A percentile compares a stretch with the other conserved stretches of the same genome.
These are phyloP conservation scores for Ammodytes marinus DNA, from an alignment of 2,113 vertebrate species.

Conservation along the genomic window DNA sequence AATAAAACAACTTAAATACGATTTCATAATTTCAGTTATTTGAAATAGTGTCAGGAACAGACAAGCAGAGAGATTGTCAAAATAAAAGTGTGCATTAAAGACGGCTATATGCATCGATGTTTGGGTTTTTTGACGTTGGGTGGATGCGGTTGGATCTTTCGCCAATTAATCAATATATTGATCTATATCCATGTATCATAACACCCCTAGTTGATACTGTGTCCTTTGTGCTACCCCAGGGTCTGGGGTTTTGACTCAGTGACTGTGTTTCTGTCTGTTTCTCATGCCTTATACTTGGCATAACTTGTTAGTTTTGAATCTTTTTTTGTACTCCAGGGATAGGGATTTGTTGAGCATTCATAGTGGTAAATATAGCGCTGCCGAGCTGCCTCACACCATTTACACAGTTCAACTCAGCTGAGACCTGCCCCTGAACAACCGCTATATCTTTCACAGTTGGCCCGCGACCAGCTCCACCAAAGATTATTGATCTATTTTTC, in stretches of 20 bases:
- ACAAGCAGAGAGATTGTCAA: no score
- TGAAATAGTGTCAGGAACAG: no score
- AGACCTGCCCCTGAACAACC: conserved; percentile 14
- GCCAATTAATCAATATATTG: no score
- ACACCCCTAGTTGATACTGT: conserved; percentile 18
- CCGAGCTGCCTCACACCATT: conserved; percentile 3
- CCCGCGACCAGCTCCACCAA: conserved; percentile 9
- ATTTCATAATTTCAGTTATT: no score
- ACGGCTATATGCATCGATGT: no score
- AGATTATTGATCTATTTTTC: conserved; percentile 5
- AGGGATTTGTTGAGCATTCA: conserved; percentile 15
- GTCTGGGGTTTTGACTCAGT: conserved; percentile 14
- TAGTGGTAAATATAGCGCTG: neutral
- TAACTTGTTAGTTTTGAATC: conserved; percentile 14
- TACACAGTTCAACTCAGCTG: conserved; percentile 1
- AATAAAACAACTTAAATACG: no score
- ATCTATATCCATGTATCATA: no score
- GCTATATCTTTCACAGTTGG: conserved; percentile 10
- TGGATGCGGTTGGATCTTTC: no score
- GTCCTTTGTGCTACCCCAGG: conserved; percentile 47
- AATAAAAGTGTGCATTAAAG: no score
- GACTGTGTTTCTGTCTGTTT: neutral
- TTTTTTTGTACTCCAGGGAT: neutral
- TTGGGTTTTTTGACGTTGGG: no score
- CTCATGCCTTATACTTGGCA: conserved; percentile 2